Conservation (phyloP, 2,888 invertebrate genomes). For the Argynnis bischoffii region DNA sequence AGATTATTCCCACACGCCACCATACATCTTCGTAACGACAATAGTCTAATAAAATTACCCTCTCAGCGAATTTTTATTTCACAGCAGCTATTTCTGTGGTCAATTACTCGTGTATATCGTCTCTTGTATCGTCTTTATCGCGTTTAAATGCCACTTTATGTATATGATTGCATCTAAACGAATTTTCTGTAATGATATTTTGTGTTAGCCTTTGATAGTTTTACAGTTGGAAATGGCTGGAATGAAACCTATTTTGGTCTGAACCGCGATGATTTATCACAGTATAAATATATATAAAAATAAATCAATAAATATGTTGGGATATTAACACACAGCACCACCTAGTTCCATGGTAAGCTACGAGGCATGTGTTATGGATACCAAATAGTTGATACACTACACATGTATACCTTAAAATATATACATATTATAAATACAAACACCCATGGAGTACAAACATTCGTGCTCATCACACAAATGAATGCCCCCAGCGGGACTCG, state of each 20-base stretch:
- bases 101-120: constrained; percentile 5
- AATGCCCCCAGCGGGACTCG: too few relatives aligned
- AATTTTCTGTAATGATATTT: neutral
- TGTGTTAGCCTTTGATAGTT: neutral
- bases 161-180: neutral
- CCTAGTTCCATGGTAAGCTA: too few relatives aligned
- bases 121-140: constrained; percentile 1
- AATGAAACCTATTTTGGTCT: neutral
- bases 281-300: too few relatives aligned
- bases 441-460: too few relatives aligned
- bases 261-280: too few relatives aligned
- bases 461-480: too few relatives aligned
- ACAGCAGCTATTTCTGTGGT: neutral
- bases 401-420: too few relatives aligned
- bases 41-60: constrained; percentile 8
- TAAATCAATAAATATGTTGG: too few relatives aligned
- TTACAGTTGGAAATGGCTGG: neutral
- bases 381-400: too few relatives aligned
- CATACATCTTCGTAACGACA: neutral
- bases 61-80: neutral
- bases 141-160: constrained; percentile 2
- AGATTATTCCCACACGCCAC: neutral
- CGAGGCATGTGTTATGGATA: too few relatives aligned
- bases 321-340: too few relatives aligned
- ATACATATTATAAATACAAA: too few relatives aligned